Evolutionary conservation across 2,888 invertebrate genomes (phyloP).

Genomic region (Lepidocyrtoides sp.): DNA sequence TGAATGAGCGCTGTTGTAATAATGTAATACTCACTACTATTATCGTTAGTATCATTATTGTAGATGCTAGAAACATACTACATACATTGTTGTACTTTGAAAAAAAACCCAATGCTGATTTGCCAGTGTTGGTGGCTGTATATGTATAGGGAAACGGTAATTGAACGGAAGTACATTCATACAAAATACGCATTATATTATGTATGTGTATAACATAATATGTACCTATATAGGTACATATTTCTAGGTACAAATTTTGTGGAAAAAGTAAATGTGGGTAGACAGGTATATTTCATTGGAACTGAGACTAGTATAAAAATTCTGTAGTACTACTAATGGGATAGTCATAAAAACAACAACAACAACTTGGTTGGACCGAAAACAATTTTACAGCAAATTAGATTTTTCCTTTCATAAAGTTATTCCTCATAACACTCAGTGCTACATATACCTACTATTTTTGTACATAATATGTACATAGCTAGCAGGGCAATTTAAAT

Average conservation of each 20-base stretch:
- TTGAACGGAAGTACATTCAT: not conserved
- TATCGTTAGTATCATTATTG: not conserved
- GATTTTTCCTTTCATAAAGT: conserved; percentile 24
- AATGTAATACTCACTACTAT: not conserved
- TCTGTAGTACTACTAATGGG: too few relatives aligned
- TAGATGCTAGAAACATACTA: not conserved
- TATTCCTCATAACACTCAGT: not conserved
- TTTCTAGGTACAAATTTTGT: not conserved
- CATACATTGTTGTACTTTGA: not conserved
- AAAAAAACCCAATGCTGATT: not conserved
- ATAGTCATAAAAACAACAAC: not conserved
- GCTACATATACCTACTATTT: not conserved
- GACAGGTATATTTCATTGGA: not conserved
- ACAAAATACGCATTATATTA: not conserved
- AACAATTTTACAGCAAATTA: not conserved
- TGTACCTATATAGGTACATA: not conserved
- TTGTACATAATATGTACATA: too few relatives aligned
- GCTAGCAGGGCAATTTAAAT: too few relatives aligned
- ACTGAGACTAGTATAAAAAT: too few relatives aligned
- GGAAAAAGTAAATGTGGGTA: conserved; percentile 2
- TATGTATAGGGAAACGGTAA: not conserved
- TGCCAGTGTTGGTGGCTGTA: not conserved
- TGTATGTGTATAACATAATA: not conserved
- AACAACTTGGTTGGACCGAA: not conserved
- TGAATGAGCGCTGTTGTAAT: conserved; percentile 17